Evolutionary conservation across 2,888 invertebrate genomes (phyloP), one percentile per base, ranked within the genome.

Genomic region (Lymantria dispar): DNA sequence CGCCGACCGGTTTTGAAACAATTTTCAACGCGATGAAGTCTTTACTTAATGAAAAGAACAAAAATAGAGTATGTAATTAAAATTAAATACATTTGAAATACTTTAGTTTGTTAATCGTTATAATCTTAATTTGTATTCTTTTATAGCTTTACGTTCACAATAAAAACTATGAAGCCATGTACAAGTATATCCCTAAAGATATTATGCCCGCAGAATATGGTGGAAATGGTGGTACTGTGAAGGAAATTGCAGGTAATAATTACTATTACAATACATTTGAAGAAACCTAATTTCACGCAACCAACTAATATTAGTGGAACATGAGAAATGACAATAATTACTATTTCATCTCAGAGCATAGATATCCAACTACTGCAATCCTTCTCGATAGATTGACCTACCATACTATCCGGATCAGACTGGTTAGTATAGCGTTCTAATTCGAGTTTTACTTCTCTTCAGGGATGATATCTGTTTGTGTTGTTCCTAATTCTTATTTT

Each of bases 161-260:
- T 53, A 91, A 92, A 61, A 81, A 92, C 60, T 83, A 91, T 52
- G 92, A 93, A 0, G 91, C 91, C 30, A 80, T 95, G 47, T 92
- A 93, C 63, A 82, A 93, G 62, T 67, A 86, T 44, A 83, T 95
- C 13, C 93, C 94, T 0, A 90, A 91, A 61, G 85, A 92, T 1
- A 80, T 93, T 42, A 78, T 95, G 44, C 95, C 95, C 0, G 76
- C 74, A 8, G 95, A 95, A 70, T 95, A 95, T 68, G 95, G 95
- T 9, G 95, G 95, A 0, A 86, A 87, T 10, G 93, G 89, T 30
- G 93, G 93, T 1, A 83, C 92, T 7, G 74, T 93, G 3, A 78
- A 83, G 47, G 90, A 92, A 62, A 82, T 93, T 43, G 64, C 64
- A 58, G 78, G 85, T 84, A 13, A 29, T 38, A 12, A 7, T 2